Base-by-base conservation (phyloP, 2,888 invertebrate genomes). In the Watsonalla binaria region DNA sequence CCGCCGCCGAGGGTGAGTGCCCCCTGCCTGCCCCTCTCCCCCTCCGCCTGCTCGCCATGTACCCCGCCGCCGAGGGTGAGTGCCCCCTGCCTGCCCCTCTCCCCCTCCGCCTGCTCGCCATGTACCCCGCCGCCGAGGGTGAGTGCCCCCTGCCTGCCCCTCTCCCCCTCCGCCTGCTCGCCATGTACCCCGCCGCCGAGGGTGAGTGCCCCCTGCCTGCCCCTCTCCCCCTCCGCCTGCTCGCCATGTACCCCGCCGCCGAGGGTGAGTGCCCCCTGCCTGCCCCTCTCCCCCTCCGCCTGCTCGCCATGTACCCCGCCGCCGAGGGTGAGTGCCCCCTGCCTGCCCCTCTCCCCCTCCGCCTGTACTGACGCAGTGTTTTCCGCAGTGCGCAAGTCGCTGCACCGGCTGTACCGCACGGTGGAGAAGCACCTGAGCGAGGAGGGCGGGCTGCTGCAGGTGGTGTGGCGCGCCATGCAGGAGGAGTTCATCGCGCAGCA, bases 401-500 rank as follows among this genome's bases (percentile, higher is more conserved):
- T 99, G 61, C 98, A 98, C 84, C 94, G 96, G 73, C 92, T 99
- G 59, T 98, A 98, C 85, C 96, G 95, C 83, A 98, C 98, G 84
- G 98, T 99, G 54, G 99, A 99, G 82, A 99, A 99, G 90, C 99
- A 99, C 86, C 92, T 99, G 48, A 97, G 97, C 74, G 98, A 98
- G 85, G 97, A 97, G 85, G 96, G 96, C 80, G 98, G 97, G 76
- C 92, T 98, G 61, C 92, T 98, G 72, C 96, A 97, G 93, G 99
- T 99, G 51, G 99, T 99, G 55, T 99, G 99, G 99, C 94, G 98
- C 78, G 97, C 98, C 70, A 99, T 99, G 99, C 99, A 99, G 92
- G 98, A 99, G 83, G 99, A 99, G 92, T 99, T 99, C 87, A 96
- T 99, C 70, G 95, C 96, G 68, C 99, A 99, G 84, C 98, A 99